Evolutionary conservation across 2,113 vertebrate genomes (phyloP).

Genomic region (Rhizomys pruinosus): DNA sequence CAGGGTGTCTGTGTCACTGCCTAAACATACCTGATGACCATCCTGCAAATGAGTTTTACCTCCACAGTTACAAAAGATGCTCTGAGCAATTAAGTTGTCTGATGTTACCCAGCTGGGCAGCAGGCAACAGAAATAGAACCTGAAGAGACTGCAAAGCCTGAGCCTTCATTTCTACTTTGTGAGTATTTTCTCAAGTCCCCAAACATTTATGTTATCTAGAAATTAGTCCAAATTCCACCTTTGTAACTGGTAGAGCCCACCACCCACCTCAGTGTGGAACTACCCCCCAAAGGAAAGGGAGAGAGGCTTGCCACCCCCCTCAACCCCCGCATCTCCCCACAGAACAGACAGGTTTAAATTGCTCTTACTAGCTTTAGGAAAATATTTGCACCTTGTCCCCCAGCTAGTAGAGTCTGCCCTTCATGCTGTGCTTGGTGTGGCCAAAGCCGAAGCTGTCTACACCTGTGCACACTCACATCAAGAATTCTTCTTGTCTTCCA

Average conservation of each 20-base stretch:
- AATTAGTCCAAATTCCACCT: accelerated
- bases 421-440: neutral
- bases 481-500: neutral
- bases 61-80: neutral
- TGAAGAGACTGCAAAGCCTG: neutral
- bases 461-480: neutral
- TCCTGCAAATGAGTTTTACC: neutral
- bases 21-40: neutral
- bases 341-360: neutral
- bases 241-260: neutral
- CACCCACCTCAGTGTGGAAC: neutral
- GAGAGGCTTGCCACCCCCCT: too few relatives aligned
- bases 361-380: neutral
- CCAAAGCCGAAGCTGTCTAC: neutral
- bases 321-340: neutral
- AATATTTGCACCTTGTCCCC: neutral
- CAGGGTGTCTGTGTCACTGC: neutral
- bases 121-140: neutral
- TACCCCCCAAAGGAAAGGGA: neutral
- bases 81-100: neutral
- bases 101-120: neutral
- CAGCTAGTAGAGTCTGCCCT: neutral
- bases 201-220: too few relatives aligned
- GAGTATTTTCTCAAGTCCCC: neutral
- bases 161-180: neutral